These are phyloP conservation scores for Anticlea derivata DNA, from an alignment of 2,888 invertebrate species.

Conservation along the genomic window DNA sequence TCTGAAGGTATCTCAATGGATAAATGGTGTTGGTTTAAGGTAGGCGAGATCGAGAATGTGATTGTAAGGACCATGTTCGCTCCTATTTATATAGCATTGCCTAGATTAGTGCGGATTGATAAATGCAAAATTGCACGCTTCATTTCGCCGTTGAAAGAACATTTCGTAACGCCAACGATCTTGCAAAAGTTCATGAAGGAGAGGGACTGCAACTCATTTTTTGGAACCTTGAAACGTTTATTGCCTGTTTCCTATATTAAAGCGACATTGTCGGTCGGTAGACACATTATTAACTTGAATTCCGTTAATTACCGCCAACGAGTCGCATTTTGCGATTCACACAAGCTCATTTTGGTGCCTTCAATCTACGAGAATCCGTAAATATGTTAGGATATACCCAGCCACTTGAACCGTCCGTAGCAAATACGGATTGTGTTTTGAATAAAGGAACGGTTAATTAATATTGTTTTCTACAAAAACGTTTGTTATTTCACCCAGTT, in stretches of 20 bases:
- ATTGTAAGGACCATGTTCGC: slow-evolving; percentile 37
- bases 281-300: too few species aligned
- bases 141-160: slow-evolving; percentile 29
- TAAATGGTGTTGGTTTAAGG: slow-evolving; percentile 41
- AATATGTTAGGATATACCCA: too few species aligned
- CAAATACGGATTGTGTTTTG: too few species aligned
- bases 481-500: slow-evolving; percentile 12
- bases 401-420: too few species aligned
- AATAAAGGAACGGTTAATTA: too few species aligned
- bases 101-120: slow-evolving; percentile 35
- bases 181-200: slow-evolving; percentile 11
- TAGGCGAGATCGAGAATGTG: slow-evolving; percentile 41
- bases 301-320: too few species aligned
- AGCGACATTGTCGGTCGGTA: too few species aligned
- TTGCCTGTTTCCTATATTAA: too few species aligned
- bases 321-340: too few species aligned
- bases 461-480: slow-evolving; percentile 4
- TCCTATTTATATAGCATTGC: slow-evolving; percentile 34
- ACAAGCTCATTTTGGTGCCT: too few species aligned
- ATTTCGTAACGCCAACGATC: slow-evolving; percentile 21
- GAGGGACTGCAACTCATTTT: slow-evolving; percentile 9
- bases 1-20: slow-evolving; percentile 38
- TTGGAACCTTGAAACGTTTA: slow-evolving; percentile 6
- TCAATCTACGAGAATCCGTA: too few species aligned
- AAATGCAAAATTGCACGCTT: slow-evolving; percentile 30